Evolutionary conservation across 1,140 invertebrate genomes (phyloP), one percentile per base, ranked within the genome.

Genomic region (Campoletis sonorensis): DNA sequence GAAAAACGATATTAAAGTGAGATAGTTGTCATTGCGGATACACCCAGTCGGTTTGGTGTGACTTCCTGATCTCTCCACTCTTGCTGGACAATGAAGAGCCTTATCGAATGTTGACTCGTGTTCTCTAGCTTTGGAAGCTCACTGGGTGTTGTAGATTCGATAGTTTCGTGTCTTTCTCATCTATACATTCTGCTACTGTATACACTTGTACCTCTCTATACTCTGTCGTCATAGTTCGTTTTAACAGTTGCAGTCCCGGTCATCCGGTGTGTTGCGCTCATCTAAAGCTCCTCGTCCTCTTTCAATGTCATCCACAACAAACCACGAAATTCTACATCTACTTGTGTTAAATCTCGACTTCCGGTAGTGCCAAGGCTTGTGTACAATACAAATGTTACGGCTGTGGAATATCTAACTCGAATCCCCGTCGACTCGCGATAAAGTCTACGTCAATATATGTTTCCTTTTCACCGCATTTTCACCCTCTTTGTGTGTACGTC

Each of bases 71-170:
- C 73, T 77, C 73, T 64, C 73, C 30, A 64, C 51, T 77, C 73
- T 58, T 84, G 67, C 84, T 85, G 89, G 89, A 89, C 89, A 89
- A 89, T 90, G 86, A 87, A 80, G 79, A 67, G 78, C 84, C 88
- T 89, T 90, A 90, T 90, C 89, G 85, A 88, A 77, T 64, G 73
- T 30, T 61, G 21, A n/a, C 73, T 77, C 73, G 51, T 64, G 30
- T 75, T 75, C 70, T 75, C 73, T 68, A 68, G 51, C 54, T 67
- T 51, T 30, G 33, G 72, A 26, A 77, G 26, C 45, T 45, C 54
- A 23, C 37, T 58, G 15, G 54, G 58, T 23, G 15, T 30, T 37
- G 18, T 51, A 79, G 45, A 68, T 45, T 68, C 61, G 78, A 68
- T 33, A 51, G 61, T 64, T 64, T 23, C 61, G 23, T 71, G 33